Base-by-base conservation (phyloP, 2,888 invertebrate species). In the Tenodera sinensis region DNA sequence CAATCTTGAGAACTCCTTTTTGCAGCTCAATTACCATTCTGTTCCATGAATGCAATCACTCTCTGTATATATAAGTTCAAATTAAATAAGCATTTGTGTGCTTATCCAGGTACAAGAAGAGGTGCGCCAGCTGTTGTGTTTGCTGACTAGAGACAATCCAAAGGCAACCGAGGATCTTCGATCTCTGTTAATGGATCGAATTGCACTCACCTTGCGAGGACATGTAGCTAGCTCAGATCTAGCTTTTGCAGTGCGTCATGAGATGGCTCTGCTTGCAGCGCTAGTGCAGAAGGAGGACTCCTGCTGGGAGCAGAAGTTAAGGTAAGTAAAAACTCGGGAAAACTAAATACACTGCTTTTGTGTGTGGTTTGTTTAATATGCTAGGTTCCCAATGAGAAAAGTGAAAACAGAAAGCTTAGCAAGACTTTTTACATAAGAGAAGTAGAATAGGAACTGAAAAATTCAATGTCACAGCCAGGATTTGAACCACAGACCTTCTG, bases 231-330 rank as follows among this genome's bases (percentile, higher is more conserved):
- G 96, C 81, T 95, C 96, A 1, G 97, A 97, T 92, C 93, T 97
- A 88, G 96, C 96, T 54, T 95, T 96, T 3, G 96, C 96, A 3
- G 97, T 98, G 0, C 95, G 98, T 6, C 98, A 98, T 92, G 97
- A 99, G 93, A 98, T 99, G 93, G 95, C 98, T 14, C 94, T 99
- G 25, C 93, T 99, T 42, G 97, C 98, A 1, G 96, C 97, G 0
- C 95, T 98, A 85, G 96, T 99, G 2, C 97, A 98, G 91, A 98
- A 98, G 91, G 98, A 98, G 92, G 99, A 99, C 93, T 96, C 97
- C 6, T 98, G 98, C 92, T 99, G 99, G 99, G 99, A 99, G 93
- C 96, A 97, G 90, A 97, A 99, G 92, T 94, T 99, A 0, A 96
- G 97, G 92, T 92, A 84, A 12, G 28, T 34, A 27, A 28, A 28